These are phyloP conservation scores for Gymnopithys bicolor DNA, from an alignment of 2,797 vertebrate species.

Conservation along the genomic window DNA sequence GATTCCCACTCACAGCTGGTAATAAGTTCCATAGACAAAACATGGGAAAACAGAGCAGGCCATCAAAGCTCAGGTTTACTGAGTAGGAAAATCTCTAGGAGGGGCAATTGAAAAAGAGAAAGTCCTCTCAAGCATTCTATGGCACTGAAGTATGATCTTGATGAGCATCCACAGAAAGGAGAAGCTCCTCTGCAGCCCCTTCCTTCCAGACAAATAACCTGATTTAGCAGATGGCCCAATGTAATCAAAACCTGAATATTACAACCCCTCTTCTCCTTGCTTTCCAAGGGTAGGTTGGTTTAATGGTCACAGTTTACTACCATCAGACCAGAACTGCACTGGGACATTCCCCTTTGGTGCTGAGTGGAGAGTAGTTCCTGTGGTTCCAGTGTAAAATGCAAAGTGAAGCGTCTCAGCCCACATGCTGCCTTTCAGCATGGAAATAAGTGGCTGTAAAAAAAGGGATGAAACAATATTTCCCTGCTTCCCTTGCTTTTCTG, in stretches of 20 bases:
- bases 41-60: neutral
- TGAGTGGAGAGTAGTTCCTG: neutral
- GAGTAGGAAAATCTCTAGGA: neutral
- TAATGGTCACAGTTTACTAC: neutral
- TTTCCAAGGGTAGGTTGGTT: neutral
- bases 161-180: neutral
- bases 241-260: neutral
- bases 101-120: neutral
- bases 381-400: neutral
- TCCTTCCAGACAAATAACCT: neutral
- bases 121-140: neutral
- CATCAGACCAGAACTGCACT: neutral
- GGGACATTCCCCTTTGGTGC: neutral
- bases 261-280: neutral
- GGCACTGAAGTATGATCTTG: neutral
- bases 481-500: neutral
- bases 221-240: neutral
- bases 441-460: neutral
- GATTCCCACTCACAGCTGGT: neutral
- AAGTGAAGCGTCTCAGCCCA: neutral
- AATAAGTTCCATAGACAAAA: neutral
- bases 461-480: conserved; percentile 30
- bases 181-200: neutral
- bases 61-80: neutral
- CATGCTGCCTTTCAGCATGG: neutral